phyloP scores from a whole-genome alignment of 2,113 vertebrate species.

The Carettochelys insculpta region DNA sequence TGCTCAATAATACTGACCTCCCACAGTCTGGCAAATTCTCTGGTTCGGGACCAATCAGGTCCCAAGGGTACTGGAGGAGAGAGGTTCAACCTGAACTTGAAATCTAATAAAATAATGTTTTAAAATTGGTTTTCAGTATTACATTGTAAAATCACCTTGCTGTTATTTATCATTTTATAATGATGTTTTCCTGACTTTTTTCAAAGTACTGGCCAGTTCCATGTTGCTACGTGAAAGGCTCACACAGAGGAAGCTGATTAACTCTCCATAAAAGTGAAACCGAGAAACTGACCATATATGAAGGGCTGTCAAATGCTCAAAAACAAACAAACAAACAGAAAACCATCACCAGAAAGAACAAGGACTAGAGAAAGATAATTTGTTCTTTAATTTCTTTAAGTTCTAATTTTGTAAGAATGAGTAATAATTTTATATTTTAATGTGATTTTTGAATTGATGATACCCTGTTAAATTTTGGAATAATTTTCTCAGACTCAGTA shows the following conservation, averaged over 20 bases:
- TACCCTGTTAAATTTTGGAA: not conserved
- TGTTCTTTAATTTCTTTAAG: not conserved
- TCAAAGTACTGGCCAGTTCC: not conserved
- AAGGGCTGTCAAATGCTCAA: not conserved
- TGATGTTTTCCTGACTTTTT: not conserved
- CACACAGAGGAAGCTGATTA: not conserved
- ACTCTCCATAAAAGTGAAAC: not conserved
- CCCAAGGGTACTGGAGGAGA: no score
- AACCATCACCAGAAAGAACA: no score
- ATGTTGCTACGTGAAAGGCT: not conserved
- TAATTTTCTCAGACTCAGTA: not conserved
- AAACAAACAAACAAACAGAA: not conserved
- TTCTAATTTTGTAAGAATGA: not conserved
- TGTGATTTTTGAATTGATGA: conserved; percentile 16
- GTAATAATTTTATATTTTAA: not conserved
- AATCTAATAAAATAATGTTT: conserved; percentile 13
- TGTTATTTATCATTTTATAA: not conserved
- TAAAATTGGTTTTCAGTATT: not conserved
- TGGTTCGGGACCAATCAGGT: no score
- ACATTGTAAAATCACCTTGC: not conserved
- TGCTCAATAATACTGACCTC: no score
- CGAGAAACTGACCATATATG: not conserved
- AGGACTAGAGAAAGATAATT: not conserved
- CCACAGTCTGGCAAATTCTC: no score
- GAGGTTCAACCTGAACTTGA: conserved; percentile 9